Evolutionary conservation across 2,888 invertebrate genomes (phyloP), one percentile per base, ranked within the genome.

Genomic region (Myopa tessellatipennis): DNA sequence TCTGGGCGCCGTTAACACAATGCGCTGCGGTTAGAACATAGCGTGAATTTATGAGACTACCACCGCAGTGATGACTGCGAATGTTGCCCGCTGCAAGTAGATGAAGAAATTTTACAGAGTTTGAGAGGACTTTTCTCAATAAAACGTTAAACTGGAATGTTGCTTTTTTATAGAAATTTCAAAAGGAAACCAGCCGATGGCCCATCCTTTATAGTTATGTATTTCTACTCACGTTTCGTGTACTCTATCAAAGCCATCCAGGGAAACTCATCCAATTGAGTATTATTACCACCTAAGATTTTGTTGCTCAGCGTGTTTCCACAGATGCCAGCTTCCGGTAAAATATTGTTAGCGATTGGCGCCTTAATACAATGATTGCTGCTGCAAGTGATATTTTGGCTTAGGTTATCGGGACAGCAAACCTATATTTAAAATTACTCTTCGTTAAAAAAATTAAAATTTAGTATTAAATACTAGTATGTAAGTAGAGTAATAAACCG

Each of bases 21-120:
- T 95, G 95, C 0, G 93, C 94, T 0, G 95, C 95, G 0, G 95
- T 95, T 74, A 95, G 84, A 6, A 95, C 91, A 84, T 95, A 95
- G 80, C 91, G 85, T 3, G 82, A 81, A 77, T 84, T 88, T 18
- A 95, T 93, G 38, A 95, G 88, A 0, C 93, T 93, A 0, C 94
- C 95, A 0, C 94, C 95, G 84, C 95, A 95, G 82, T 93, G 92
- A 81, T 93, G 93, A 0, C 92, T 92, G 83, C 88, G 90, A 45
- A 70, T 73, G 2, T 83, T 83, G 12, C 73, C 78, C 60, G 83
- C 87, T 86, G 34, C 4, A 45, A 45, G 45, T 45, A 45, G 45
- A 45, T 10, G 45, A 45, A 6, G 45, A 45, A 45, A 4, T 45
- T 45, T 45, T 2, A 6, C 1, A 8, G 45, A 8, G 10, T 45